phyloP scores from a whole-genome alignment of 2,888 invertebrate genomes.

The Deilephila elpenor region DNA sequence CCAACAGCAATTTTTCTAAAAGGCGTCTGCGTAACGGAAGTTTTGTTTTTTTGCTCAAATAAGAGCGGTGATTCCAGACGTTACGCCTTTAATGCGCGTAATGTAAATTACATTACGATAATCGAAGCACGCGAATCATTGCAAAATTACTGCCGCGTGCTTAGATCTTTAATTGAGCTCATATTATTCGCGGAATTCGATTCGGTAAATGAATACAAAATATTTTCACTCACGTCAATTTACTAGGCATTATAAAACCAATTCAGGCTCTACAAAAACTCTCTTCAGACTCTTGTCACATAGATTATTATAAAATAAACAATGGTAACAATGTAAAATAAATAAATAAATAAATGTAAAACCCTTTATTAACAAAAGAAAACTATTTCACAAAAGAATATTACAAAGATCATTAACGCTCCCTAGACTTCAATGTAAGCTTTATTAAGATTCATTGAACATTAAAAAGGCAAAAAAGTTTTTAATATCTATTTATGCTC shows the following conservation, averaged over 20 bases:
- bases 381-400: too few species aligned
- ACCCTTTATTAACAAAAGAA: too few species aligned
- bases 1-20: constrained; percentile 8
- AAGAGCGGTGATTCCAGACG: constrained; percentile 6
- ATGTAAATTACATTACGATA: constrained; percentile 37
- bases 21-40: not conserved
- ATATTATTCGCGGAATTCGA: constrained; percentile 20
- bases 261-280: not conserved
- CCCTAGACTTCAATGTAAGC: not conserved
- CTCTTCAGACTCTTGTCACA: too few species aligned
- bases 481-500: not conserved
- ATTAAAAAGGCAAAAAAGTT: not conserved
- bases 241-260: not conserved
- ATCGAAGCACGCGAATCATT: constrained; percentile 38
- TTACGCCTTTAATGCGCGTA: constrained; percentile 31
- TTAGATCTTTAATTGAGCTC: constrained; percentile 28
- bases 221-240: not conserved
- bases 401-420: too few species aligned
- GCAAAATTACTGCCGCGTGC: constrained; percentile 33
- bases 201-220: constrained; percentile 20
- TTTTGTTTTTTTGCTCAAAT: not conserved
- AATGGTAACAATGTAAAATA: not conserved
- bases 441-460: too few species aligned
- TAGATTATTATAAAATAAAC: not conserved
- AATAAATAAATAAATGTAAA: too few species aligned